A percentile compares a stretch with the other conserved stretches of the same genome.
Evolutionary conservation across 2,113 vertebrate genomes (phyloP).

Genomic region (Lasiurus cinereus): DNA sequence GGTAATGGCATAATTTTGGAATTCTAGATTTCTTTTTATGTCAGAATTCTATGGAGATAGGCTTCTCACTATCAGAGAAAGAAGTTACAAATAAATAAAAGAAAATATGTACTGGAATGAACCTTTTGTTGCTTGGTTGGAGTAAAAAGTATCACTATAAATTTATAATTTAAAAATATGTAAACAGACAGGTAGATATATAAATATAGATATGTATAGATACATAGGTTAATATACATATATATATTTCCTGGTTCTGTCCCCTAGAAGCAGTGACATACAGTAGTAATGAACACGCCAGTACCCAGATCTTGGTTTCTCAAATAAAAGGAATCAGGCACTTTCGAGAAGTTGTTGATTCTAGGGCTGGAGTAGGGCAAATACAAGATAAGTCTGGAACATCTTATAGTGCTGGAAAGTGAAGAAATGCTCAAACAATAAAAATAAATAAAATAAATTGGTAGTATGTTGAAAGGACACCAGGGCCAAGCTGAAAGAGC

Average conservation of each 20-base stretch:
- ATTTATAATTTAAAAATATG: not conserved
- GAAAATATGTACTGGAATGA: not conserved
- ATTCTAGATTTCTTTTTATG: constrained; percentile 13
- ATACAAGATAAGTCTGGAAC: not conserved
- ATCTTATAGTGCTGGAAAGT: constrained; percentile 19
- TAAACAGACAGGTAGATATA: not conserved
- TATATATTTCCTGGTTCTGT: not conserved
- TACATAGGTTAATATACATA: not conserved
- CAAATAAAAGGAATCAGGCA: not conserved
- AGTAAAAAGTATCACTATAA: not conserved
- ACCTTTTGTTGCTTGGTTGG: constrained; percentile 37
- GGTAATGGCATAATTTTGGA: constrained; percentile 8
- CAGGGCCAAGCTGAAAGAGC: not conserved
- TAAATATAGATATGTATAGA: not conserved
- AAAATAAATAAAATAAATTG: not conserved
- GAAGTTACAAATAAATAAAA: constrained; percentile 40
- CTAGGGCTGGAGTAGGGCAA: not conserved
- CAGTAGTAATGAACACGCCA: not conserved
- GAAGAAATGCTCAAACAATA: not conserved
- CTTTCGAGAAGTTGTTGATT: not conserved
- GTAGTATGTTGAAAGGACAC: not conserved
- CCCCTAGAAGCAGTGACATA: not conserved
- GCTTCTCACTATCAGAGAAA: constrained; percentile 35
- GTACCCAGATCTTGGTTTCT: constrained; percentile 1
- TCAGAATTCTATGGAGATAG: constrained; percentile 40